Evolutionary conservation across 2,888 invertebrate genomes (phyloP).

Genomic region (Gymnocheta viridis): DNA sequence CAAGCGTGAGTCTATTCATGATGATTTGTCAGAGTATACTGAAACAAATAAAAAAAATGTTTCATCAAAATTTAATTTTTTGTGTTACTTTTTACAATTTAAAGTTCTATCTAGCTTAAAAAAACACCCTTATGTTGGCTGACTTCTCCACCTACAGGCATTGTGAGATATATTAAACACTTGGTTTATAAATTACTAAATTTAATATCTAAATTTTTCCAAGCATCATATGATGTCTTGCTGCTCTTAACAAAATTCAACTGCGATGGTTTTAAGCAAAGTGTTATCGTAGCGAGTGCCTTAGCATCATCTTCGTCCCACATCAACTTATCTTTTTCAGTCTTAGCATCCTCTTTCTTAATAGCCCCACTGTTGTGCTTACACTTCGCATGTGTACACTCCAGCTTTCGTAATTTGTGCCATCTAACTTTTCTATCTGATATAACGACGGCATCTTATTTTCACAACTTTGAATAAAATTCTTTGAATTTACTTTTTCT

Average conservation of each 20-base stretch:
- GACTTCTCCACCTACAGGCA: slow-evolving; percentile 13
- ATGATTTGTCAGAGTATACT: no score
- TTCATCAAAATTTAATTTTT: no score
- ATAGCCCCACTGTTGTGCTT: slow-evolving; percentile 15
- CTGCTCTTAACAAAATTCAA: slow-evolving; percentile 41
- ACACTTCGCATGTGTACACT: slow-evolving; percentile 17
- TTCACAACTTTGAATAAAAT: background rate
- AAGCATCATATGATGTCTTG: slow-evolving; percentile 53
- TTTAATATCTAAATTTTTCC: slow-evolving; percentile 52
- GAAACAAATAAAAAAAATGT: no score
- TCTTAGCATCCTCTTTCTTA: slow-evolving; percentile 23
- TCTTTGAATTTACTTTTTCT: background rate
- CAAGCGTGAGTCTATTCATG: no score
- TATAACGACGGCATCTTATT: background rate
- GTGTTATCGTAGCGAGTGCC: slow-evolving; percentile 54
- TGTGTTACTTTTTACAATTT: no score
- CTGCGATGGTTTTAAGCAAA: slow-evolving; percentile 51
- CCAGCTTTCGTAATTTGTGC: no score
- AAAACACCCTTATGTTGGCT: slow-evolving; percentile 58
- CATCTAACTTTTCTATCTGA: background rate
- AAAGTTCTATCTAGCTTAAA: no score
- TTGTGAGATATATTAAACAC: slow-evolving; percentile 45
- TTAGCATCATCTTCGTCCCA: no score
- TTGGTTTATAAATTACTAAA: slow-evolving; percentile 62
- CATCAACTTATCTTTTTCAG: slow-evolving; percentile 27